Evolutionary conservation across 2,888 invertebrate genomes (phyloP).

Genomic region (Leptopterna dolabrata): DNA sequence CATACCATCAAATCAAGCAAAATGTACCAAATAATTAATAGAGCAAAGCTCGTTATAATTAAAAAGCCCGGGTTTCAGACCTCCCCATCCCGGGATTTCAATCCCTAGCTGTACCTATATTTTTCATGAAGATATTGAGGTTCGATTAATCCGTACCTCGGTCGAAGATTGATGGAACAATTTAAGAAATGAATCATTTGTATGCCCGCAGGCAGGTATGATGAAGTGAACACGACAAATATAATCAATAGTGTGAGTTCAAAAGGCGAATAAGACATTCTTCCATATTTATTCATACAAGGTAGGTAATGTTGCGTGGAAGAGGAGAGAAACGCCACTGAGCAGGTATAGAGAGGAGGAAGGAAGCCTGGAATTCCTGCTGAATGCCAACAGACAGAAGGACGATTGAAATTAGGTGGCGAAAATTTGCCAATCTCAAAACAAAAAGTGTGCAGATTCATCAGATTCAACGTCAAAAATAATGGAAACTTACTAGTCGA

Average conservation of each 20-base stretch:
- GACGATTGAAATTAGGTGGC: too few relatives aligned
- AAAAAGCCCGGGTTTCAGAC: too few relatives aligned
- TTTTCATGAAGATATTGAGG: too few relatives aligned
- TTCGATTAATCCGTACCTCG: background rate
- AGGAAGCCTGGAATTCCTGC: background rate
- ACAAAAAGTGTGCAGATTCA: too few relatives aligned
- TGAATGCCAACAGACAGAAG: background rate
- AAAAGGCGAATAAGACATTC: background rate
- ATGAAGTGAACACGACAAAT: background rate
- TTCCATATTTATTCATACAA: constrained; percentile 15
- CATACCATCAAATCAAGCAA: too few relatives aligned
- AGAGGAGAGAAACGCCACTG: background rate
- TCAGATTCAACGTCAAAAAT: too few relatives aligned
- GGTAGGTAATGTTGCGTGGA: background rate
- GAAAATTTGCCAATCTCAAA: too few relatives aligned
- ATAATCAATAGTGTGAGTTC: background rate
- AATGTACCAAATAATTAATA: too few relatives aligned
- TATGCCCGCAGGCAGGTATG: background rate
- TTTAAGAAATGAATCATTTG: background rate
- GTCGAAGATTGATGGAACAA: background rate
- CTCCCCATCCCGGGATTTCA: too few relatives aligned
- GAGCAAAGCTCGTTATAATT: too few relatives aligned
- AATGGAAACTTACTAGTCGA: too few relatives aligned
- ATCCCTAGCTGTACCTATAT: too few relatives aligned
- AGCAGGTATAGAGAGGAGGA: background rate